Base-by-base conservation (phyloP, 2,113 vertebrate species). In the Globicephala melas region DNA sequence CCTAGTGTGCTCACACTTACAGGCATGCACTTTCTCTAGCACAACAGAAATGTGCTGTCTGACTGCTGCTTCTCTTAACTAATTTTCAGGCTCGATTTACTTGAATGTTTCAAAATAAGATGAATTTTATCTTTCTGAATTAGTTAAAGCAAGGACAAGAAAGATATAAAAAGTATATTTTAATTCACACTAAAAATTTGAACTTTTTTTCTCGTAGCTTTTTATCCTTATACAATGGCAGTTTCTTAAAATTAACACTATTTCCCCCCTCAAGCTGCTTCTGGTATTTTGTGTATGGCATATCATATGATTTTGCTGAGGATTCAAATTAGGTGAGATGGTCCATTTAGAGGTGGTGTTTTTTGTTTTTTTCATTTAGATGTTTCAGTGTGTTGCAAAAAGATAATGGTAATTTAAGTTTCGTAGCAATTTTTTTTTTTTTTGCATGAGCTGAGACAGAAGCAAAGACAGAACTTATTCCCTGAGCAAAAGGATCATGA, bases 241-340 rank as follows among this genome's bases (percentile, higher is more conserved):
- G 0, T 96, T 94, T 94, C 71, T 95, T 95, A 89, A 96, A 96
- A 96, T 50, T 33, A 97, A 68, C 36, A 79, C 91, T 53, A 65
- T 93, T 44, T 89, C 80, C 2, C 95, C 94, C 83, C 53, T 41
- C 23, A 81, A 62, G 28, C 41, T 86, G 12, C 31, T 25, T 97
- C 47, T 96, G 55, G 25, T 97, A 80, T 93, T 98, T 97, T 60
- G 79, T n/a, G 81, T 53, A 90, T 97, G 88, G 14, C 41, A 36
- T 94, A 79, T 63, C 44, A 44, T 95, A 70, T 97, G 33, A 90
- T 84, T 93, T 91, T 95, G 89, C 65, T 95, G 63, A 95, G 90
- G 96, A 97, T 96, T 97, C 82, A 96, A 65, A 98, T 97, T 95
- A 89, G 28, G 8, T 89, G n/a, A 73, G 63, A 70, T 84, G 53